Conservation (phyloP, 2,888 invertebrate species). For the Ectemnius continuus region DNA sequence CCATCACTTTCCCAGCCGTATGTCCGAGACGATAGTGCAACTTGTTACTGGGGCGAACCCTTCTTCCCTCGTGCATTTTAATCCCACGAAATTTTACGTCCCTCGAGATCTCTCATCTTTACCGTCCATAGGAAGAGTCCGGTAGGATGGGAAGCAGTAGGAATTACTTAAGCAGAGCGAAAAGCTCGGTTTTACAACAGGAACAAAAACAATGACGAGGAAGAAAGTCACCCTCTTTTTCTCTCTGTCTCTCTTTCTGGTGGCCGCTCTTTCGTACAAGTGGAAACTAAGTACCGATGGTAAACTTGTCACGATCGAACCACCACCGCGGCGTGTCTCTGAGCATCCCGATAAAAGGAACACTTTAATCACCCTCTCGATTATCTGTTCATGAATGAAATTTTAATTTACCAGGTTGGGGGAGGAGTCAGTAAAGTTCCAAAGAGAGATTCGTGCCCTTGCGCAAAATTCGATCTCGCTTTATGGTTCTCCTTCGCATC, state of each 20-base stretch:
- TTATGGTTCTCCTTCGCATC: slow-evolving; percentile 28
- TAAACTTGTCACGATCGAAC: slow-evolving; percentile 7
- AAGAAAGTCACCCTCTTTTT: not conserved
- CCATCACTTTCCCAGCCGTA: too few relatives aligned
- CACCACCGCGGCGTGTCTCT: slow-evolving; percentile 11
- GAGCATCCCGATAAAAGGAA: slow-evolving; percentile 45
- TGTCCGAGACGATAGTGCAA: too few relatives aligned
- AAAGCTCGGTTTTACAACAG: too few relatives aligned
- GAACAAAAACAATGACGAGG: not conserved
- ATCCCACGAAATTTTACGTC: too few relatives aligned
- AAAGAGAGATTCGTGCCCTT: slow-evolving; percentile 46
- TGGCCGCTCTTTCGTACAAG: not conserved
- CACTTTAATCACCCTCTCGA: slow-evolving; percentile 56
- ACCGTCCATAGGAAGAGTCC: too few relatives aligned
- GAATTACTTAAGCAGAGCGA: too few relatives aligned
- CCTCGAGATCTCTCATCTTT: too few relatives aligned
- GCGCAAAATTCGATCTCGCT: slow-evolving; percentile 53
- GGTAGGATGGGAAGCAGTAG: too few relatives aligned
- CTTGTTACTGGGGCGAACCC: too few relatives aligned
- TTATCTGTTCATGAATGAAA: slow-evolving; percentile 62
- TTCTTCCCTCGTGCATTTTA: too few relatives aligned
- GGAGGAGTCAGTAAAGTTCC: slow-evolving; percentile 43
- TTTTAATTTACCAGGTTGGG: slow-evolving; percentile 58
- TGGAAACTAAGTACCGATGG: slow-evolving; percentile 7
- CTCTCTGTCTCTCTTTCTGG: too few relatives aligned